Base-by-base conservation (phyloP, 2,113 vertebrate genomes). In the Dendropsophus ebraccatus region DNA sequence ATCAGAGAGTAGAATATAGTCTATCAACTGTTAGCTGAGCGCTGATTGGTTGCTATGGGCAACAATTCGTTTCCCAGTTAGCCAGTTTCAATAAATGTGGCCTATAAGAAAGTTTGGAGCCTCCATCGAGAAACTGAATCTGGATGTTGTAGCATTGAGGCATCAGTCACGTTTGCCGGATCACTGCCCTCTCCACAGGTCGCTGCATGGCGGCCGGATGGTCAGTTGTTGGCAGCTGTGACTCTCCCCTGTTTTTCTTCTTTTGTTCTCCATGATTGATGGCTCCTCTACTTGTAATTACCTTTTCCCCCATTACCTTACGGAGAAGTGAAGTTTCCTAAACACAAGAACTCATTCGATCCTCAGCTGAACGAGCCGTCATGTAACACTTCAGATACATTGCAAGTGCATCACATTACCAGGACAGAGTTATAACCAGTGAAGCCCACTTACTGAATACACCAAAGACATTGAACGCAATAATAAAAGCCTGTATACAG, bases 211-310 rank as follows among this genome's bases (percentile, higher is more conserved):
- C 47, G 16, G 60, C 49, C 54, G 76, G 32, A 72, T 32, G 76
- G 65, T 5, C 84, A 80, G 47, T 32, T 21, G 41, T 19, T 35
- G 76, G 49, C 76, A 80, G 65, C 76, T 86, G 50, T 13, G 50
- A 28, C 54, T 75, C 54, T 62, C 82, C 47, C 52, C 52, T 75
- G 73, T 77, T 80, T 79, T 74, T 52, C 25, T 25, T 35, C 65
- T 28, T 86, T 80, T 86, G 84, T 86, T 80, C 35, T 72, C 54
- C 16, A 69, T 86, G 84, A 86, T 86, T 81, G 76, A 86, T 86
- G 76, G 25, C 19, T 80, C 9, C 60, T 58, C 84, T 12, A 23
- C 75, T 80, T 37, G 62, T 80, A 86, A 86, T 86, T 86, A 60
- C n/a, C n/a, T n/a, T n/a, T n/a, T n/a, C n/a, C n/a, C n/a, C n/a